phyloP scores from a whole-genome alignment of 2,797 vertebrate species.

The Poeciliopsis gracilis region DNA sequence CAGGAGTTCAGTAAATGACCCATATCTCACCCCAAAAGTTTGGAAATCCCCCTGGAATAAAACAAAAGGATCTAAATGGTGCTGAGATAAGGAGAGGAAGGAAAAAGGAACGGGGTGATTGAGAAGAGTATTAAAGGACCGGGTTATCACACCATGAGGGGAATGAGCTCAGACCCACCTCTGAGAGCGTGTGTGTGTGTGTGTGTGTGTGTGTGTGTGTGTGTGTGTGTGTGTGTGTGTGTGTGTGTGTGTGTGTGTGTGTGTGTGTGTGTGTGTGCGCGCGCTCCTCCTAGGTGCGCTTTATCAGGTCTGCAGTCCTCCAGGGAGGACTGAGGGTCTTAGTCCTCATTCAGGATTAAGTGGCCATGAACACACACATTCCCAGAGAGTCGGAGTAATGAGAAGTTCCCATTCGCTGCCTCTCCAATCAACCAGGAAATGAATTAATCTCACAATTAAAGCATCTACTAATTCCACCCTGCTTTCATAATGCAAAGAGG shows the following conservation, averaged over 20 bases:
- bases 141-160: constrained; percentile 71
- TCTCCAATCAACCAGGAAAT: constrained; percentile 86
- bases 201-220: constrained; percentile 27
- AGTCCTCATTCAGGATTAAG: constrained; percentile 80
- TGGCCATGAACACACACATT: constrained; percentile 64
- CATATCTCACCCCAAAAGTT: constrained; percentile 48
- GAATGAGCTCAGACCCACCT: constrained; percentile 69
- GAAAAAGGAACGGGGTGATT: constrained; percentile 57
- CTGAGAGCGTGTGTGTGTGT: constrained; percentile 24
- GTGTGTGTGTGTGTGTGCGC: constrained; percentile 21
- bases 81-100: constrained; percentile 42
- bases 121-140: constrained; percentile 68
- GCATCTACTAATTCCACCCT: constrained; percentile 80
- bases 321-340: constrained; percentile 68
- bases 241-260: constrained; percentile 14
- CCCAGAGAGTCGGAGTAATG: constrained; percentile 70
- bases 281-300: constrained; percentile 68
- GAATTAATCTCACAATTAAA: constrained; percentile 87
- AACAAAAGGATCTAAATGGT: constrained; percentile 53
- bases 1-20: constrained; percentile 51
- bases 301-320: constrained; percentile 76
- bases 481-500: constrained; percentile 78
- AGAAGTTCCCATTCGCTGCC: constrained; percentile 78
- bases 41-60: constrained; percentile 55
- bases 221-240: constrained; percentile 29